These are phyloP conservation scores for Gallinago undulata DNA, from an alignment of 2,113 vertebrate genomes.

Conservation along the genomic window DNA sequence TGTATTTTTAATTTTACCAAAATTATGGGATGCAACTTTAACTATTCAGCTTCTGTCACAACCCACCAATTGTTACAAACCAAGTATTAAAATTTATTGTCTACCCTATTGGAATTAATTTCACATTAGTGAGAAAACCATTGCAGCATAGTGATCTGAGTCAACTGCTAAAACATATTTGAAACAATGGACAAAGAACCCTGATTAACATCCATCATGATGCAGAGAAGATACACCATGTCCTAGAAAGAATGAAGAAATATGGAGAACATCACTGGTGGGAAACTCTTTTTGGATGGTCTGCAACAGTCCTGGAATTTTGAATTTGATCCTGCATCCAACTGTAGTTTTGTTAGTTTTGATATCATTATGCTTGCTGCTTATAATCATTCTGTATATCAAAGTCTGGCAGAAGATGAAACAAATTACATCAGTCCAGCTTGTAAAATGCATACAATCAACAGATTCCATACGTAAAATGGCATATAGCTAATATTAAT, in stretches of 20 bases:
- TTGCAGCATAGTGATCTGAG: background rate
- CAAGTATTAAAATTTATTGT: background rate
- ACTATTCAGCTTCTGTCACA: background rate
- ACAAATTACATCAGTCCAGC: background rate
- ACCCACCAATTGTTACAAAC: background rate
- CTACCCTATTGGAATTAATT: background rate
- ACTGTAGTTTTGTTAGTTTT: background rate
- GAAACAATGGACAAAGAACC: background rate
- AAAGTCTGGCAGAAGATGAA: background rate
- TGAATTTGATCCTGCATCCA: background rate
- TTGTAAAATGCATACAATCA: background rate
- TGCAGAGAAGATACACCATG: background rate
- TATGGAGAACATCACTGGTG: background rate
- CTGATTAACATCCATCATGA: background rate
- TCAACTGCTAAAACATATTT: background rate
- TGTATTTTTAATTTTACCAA: background rate
- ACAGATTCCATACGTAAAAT: background rate
- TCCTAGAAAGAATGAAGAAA: background rate
- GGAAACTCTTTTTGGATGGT: background rate
- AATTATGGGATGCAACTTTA: background rate
- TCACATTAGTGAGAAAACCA: background rate
- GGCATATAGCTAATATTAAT: background rate
- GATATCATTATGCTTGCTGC: background rate
- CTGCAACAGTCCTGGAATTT: background rate
- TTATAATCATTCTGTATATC: background rate